A percentile compares a stretch with the other conserved stretches of the same genome.
Evolutionary conservation across 2,888 invertebrate species (phyloP).

Genomic region (Dynastes hyllus): DNA sequence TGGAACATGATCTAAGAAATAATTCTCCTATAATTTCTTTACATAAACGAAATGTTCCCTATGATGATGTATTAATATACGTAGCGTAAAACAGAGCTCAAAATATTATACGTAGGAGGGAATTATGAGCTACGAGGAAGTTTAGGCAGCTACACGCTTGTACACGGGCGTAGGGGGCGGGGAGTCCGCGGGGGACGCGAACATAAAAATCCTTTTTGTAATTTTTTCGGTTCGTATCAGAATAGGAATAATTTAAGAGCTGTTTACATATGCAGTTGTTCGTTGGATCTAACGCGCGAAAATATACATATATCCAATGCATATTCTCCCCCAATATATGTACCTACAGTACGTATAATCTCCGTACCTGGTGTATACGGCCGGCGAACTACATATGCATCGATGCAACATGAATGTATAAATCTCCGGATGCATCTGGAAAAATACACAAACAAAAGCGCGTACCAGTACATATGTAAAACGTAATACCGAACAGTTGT

Average conservation of each 20-base stretch:
- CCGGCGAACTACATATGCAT: constrained; percentile 24
- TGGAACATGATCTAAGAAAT: too few relatives aligned
- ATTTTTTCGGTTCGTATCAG: constrained; percentile 35
- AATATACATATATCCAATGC: not conserved
- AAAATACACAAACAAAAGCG: constrained; percentile 59
- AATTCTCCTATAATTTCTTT: too few relatives aligned
- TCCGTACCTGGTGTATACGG: not conserved
- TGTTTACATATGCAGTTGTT: constrained; percentile 55
- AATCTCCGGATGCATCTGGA: constrained; percentile 56
- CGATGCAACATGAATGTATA: constrained; percentile 53
- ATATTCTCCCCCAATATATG: constrained; percentile 1
- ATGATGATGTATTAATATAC: too few relatives aligned
- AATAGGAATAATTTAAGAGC: constrained; percentile 55
- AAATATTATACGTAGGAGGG: too few relatives aligned
- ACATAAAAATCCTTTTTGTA: constrained; percentile 53
- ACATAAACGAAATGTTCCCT: too few relatives aligned
- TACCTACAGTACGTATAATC: not conserved
- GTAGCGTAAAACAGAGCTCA: too few relatives aligned
- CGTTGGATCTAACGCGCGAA: constrained; percentile 38
- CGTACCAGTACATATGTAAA: constrained; percentile 64
- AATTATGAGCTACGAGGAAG: too few relatives aligned
- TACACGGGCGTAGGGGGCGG: not conserved
- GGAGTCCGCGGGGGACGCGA: not conserved
- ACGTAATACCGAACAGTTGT: constrained; percentile 61
- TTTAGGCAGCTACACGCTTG: too few relatives aligned